Conservation (phyloP, 2,797 vertebrate species). For the Lerista edwardsae region DNA sequence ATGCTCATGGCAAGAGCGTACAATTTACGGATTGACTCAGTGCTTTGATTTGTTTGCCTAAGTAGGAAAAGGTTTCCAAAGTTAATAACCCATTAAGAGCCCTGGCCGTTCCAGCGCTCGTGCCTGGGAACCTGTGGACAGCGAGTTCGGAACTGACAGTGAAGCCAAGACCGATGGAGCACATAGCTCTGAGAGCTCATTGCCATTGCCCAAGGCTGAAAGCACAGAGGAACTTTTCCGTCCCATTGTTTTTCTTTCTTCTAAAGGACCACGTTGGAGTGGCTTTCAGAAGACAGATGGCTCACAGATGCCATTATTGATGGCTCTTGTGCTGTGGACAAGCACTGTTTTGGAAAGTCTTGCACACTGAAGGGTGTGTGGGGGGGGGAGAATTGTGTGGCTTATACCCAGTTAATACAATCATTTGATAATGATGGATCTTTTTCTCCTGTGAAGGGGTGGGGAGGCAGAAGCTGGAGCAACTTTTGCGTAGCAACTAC, state of each 20-base stretch:
- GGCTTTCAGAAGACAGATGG: background rate
- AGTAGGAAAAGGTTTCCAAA: background rate
- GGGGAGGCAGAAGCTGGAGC: background rate
- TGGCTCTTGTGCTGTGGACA: background rate
- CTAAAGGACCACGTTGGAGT: background rate
- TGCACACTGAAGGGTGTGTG: background rate
- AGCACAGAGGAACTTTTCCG: accelerated
- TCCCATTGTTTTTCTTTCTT: background rate
- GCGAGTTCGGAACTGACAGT: background rate
- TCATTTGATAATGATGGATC: background rate
- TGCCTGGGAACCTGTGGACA: background rate
- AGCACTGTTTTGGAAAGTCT: accelerated
- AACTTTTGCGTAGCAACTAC: background rate
- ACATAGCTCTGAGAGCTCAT: background rate
- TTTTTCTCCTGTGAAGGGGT: accelerated
- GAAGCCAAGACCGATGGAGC: background rate
- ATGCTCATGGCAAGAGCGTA: background rate
- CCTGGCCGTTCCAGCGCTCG: background rate
- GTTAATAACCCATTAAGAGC: background rate
- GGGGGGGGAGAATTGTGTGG: background rate
- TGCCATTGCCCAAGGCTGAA: accelerated
- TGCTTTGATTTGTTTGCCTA: background rate
- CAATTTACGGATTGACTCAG: background rate
- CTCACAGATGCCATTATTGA: background rate
- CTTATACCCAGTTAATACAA: background rate